Evolutionary conservation across 1,140 invertebrate genomes (phyloP).

Genomic region (Drosophila obscura): DNA sequence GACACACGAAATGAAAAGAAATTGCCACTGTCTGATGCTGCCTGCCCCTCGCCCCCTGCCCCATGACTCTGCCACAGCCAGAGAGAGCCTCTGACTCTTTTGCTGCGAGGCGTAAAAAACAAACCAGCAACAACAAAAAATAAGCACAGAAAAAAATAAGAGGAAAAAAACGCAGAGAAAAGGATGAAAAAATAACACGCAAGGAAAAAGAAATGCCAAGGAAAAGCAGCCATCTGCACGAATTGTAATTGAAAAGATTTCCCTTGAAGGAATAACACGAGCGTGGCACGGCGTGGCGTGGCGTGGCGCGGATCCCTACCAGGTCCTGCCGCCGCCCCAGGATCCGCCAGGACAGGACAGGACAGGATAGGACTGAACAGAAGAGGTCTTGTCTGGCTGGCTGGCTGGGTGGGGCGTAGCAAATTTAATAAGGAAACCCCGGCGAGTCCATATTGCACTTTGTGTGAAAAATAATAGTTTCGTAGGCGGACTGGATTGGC

Average conservation of each 20-base stretch:
- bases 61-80: slow-evolving; percentile 6
- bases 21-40: slow-evolving; percentile 74
- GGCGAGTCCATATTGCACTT: slow-evolving; percentile 80
- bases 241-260: slow-evolving; percentile 82
- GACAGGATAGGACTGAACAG: not conserved
- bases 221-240: slow-evolving; percentile 80
- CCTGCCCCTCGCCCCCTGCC: slow-evolving; percentile 12
- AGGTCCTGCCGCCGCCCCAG: slow-evolving; percentile 25
- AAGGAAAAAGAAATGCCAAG: slow-evolving; percentile 30
- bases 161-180: slow-evolving; percentile 34
- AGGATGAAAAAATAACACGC: slow-evolving; percentile 7
- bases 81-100: not conserved
- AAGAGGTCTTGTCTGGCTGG: slow-evolving; percentile 8
- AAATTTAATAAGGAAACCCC: slow-evolving; percentile 80
- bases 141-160: slow-evolving; percentile 26
- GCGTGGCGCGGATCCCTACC: slow-evolving; percentile 32
- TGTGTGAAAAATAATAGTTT: slow-evolving; percentile 81
- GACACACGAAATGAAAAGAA: slow-evolving; percentile 76
- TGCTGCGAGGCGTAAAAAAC: not conserved
- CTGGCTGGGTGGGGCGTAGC: too few species aligned
- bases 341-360: too few species aligned
- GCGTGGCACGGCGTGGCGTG: slow-evolving; percentile 15
- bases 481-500: slow-evolving; percentile 70
- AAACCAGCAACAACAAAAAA: slow-evolving; percentile 16
- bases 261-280: slow-evolving; percentile 78